Evolutionary conservation across 2,797 vertebrate genomes (phyloP), one percentile per base, ranked within the genome.

Genomic region (Cryptoblepharus egeriae): DNA sequence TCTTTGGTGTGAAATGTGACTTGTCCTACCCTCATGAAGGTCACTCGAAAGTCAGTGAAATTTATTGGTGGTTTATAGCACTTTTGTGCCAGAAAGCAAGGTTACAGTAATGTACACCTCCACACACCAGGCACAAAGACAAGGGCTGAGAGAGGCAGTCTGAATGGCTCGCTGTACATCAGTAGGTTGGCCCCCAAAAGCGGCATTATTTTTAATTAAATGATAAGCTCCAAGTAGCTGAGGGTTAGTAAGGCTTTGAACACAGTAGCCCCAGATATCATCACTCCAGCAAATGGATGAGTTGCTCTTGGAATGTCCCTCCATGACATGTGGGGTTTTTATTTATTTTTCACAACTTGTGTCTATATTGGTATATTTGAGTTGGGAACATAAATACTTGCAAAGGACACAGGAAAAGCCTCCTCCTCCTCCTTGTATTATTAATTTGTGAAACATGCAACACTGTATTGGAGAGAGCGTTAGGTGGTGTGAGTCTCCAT

Each of bases 21-120:
- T 94, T 90, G 88, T 85, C 77, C 86, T 79, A 86, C 65, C 86
- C 90, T 92, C 71, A 0, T 3, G 91, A 94, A 95, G 94, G 93
- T 95, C 93, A 88, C 81, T 2, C 81, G 87, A 92, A 94, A 92
- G 93, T 93, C 92, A 86, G 88, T 93, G 91, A 89, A 92, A 94
- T 92, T 94, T 93, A 93, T 90, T 75, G 89, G 84, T 72, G 88
- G 88, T 88, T 93, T 88, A 87, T 70, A 77, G 91, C 87, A 64
- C 78, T 61, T 79, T 80, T 71, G 87, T 73, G 90, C 87, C 0
- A 0, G 92, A 71, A 79, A 85, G 87, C 85, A 61, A 87, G 87
- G 92, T 80, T 85, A 81, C 30, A 11, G 85, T 79, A 24, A 77
- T 67, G 32, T 26, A 61, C 35, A 67, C 79, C 75, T 75, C 5